Percentiles rank a stretch among this genome's conserved stretches.
Conservation (phyloP, 2,797 vertebrate species). For the Sebastes flavidus region DNA sequence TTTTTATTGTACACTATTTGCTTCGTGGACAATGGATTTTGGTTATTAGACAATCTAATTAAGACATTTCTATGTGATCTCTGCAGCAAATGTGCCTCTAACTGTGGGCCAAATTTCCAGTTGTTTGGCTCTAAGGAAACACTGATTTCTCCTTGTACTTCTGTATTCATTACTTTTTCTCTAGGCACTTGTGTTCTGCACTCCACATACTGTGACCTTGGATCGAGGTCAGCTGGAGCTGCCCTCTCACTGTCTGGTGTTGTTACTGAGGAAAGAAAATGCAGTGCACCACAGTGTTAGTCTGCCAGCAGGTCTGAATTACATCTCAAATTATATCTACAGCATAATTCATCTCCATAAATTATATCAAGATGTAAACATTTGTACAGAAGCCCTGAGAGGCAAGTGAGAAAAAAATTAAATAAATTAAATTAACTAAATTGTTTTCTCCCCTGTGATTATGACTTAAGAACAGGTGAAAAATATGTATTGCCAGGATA, state of each 20-base stretch:
- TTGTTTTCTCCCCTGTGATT: neutral
- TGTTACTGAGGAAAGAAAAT: constrained; percentile 83
- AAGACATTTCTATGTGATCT: neutral
- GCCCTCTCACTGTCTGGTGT: constrained; percentile 66
- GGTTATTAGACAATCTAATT: neutral
- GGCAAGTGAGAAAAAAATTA: neutral
- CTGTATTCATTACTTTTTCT: neutral
- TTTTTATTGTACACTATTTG: neutral
- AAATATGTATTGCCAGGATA: no score
- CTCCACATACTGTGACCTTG: constrained; percentile 24
- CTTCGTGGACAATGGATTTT: neutral
- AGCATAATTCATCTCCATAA: neutral
- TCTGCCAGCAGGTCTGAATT: constrained; percentile 74
- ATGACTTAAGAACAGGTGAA: neutral
- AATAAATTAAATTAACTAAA: no score
- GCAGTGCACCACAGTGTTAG: constrained; percentile 61
- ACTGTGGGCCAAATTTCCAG: neutral
- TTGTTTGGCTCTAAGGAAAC: neutral
- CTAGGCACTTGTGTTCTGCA: constrained; percentile 77
- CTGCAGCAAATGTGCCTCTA: neutral
- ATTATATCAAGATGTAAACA: neutral
- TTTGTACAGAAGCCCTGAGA: neutral
- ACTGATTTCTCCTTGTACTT: neutral
- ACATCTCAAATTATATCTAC: neutral
- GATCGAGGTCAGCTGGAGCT: constrained; percentile 23